These are phyloP conservation scores for Serilophus lunatus DNA, from an alignment of 2,113 vertebrate species.

Conservation along the genomic window DNA sequence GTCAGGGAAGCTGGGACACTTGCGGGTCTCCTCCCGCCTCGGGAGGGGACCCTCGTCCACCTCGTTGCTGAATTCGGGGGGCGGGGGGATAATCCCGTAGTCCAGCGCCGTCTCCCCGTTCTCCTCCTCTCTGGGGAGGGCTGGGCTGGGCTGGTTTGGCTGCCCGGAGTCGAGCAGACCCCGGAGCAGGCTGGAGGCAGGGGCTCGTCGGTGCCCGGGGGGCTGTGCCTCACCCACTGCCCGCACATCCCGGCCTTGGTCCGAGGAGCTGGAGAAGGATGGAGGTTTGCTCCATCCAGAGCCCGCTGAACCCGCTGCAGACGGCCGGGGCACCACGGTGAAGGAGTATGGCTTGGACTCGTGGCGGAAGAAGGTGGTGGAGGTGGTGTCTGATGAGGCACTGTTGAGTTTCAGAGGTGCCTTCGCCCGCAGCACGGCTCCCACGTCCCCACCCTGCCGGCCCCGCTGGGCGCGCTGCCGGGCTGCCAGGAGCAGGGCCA, in stretches of 20 bases:
- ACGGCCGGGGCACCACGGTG: slow-evolving; percentile 65
- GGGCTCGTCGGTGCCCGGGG: background rate
- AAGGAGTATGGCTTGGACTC: slow-evolving; percentile 76
- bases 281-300: background rate
- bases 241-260: background rate
- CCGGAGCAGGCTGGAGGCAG: background rate
- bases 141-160: background rate
- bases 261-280: slow-evolving; percentile 45
- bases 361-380: slow-evolving; percentile 65
- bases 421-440: background rate
- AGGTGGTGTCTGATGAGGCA: background rate
- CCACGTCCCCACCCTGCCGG: background rate
- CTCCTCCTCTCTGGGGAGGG: background rate
- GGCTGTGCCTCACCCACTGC: accelerated
- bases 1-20: slow-evolving; percentile 14
- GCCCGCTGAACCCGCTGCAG: accelerated
- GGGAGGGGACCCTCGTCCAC: background rate
- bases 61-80: slow-evolving; percentile 87
- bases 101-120: slow-evolving; percentile 34
- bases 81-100: slow-evolving; percentile 84
- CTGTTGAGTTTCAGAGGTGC: background rate
- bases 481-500: slow-evolving; percentile 88
- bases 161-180: background rate
- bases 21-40: background rate
- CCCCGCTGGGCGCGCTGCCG: slow-evolving; percentile 84